phyloP scores from a whole-genome alignment of 2,113 vertebrate species.

The Varanus salvator region DNA sequence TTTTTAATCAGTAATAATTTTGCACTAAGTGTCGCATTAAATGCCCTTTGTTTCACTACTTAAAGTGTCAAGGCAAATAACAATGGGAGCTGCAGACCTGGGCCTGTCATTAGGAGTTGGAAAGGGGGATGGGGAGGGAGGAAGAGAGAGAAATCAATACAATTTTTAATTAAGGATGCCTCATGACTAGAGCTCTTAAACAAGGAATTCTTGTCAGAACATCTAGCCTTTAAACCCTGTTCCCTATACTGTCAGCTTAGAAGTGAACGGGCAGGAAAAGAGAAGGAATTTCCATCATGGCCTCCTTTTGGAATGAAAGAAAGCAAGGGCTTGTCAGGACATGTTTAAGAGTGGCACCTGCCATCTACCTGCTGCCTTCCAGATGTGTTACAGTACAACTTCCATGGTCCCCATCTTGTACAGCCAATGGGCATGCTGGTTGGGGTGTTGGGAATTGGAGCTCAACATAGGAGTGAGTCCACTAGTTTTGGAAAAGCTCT shows the following conservation, averaged over 20 bases:
- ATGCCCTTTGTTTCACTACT: conserved; percentile 83
- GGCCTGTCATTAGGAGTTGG: conserved; percentile 74
- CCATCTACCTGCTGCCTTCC: no score
- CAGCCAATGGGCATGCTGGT: no score
- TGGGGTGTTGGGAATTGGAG: no score
- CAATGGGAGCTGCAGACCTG: conserved; percentile 75
- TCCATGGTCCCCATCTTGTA: no score
- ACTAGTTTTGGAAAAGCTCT: not conserved
- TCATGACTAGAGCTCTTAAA: conserved; percentile 67
- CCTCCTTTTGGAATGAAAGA: not conserved
- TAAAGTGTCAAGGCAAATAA: conserved; percentile 78
- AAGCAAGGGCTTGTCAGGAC: not conserved
- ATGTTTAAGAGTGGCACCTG: not conserved
- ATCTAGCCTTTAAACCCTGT: conserved; percentile 67
- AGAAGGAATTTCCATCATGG: not conserved
- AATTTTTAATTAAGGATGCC: conserved; percentile 82
- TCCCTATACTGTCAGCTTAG: conserved; percentile 59
- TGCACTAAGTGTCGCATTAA: conserved; percentile 80
- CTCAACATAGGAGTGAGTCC: not conserved
- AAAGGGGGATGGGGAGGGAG: not conserved
- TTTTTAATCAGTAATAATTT: conserved; percentile 88
- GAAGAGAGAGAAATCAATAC: conserved; percentile 79
- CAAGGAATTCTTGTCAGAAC: conserved; percentile 71
- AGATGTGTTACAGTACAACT: no score
- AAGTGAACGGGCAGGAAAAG: conserved; percentile 56